Evolutionary conservation across 2,888 invertebrate species (phyloP).

Genomic region (Lepidonotus clava): DNA sequence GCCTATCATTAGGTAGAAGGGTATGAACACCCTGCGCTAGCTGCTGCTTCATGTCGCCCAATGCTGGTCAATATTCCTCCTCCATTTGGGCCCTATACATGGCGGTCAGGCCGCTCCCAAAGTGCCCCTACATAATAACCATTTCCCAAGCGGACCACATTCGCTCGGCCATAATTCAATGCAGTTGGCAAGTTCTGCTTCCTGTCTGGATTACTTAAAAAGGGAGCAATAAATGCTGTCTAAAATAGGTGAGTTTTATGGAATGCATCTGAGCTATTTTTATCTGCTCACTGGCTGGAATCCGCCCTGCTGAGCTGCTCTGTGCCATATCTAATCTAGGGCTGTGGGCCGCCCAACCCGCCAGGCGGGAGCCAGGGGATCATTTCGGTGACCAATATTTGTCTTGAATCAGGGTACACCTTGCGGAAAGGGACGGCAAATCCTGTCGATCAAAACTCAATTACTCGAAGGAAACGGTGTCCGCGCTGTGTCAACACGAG

Average conservation of each 20-base stretch:
- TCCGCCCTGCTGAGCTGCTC: background rate
- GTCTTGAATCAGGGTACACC: slow-evolving; percentile 45
- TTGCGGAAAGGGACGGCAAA: slow-evolving; percentile 46
- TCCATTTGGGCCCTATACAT: background rate
- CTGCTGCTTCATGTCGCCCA: background rate
- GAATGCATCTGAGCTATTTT: background rate
- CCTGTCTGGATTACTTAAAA: no score
- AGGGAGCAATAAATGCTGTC: background rate
- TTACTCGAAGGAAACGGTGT: slow-evolving; percentile 50
- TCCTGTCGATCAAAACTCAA: slow-evolving; percentile 53
- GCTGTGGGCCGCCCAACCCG: background rate
- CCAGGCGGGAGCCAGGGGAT: slow-evolving; percentile 3
- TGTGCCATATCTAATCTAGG: background rate
- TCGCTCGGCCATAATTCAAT: no score
- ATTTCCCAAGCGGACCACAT: no score
- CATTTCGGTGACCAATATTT: slow-evolving; percentile 48
- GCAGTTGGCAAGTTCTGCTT: no score
- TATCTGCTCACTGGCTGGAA: background rate
- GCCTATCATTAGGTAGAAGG: slow-evolving; percentile 42
- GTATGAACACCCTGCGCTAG: background rate
- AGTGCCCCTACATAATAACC: no score
- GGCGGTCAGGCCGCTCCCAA: no score
- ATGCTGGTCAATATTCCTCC: background rate
- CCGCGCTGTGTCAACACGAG: slow-evolving; percentile 35
- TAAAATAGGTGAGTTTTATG: background rate